These are phyloP conservation scores for Priocnemis perturbator DNA, from an alignment of 2,888 invertebrate species.

Conservation along the genomic window DNA sequence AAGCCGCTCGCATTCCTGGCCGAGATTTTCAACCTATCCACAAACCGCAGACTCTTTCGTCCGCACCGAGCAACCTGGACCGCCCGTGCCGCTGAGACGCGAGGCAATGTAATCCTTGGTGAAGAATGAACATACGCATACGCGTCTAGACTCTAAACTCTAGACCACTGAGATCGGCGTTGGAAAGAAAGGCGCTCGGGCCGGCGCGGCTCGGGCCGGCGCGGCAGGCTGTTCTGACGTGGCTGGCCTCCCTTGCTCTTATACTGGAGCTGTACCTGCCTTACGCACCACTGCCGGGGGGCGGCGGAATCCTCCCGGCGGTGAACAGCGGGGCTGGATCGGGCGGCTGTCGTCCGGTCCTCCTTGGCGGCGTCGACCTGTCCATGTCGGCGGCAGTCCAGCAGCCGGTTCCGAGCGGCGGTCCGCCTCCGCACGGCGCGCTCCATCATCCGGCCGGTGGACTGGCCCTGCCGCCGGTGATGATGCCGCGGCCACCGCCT, in stretches of 20 bases:
- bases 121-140: no score
- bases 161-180: no score
- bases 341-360: conserved; percentile 65
- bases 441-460: conserved; percentile 49
- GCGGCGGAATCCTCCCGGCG: conserved; percentile 74
- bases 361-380: conserved; percentile 69
- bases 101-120: no score
- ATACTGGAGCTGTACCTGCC: conserved; percentile 75
- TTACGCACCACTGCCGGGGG: conserved; percentile 75
- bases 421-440: conserved; percentile 56
- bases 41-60: no score
- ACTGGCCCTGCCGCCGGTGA: conserved; percentile 56
- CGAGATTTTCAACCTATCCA: no score
- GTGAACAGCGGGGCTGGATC: conserved; percentile 63
- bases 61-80: no score
- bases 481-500: conserved; percentile 64
- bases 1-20: no score
- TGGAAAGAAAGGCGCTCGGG: no score
- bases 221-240: conserved; percentile 14
- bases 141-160: no score
- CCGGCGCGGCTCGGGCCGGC: no score
- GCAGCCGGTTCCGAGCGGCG: conserved; percentile 61
- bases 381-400: conserved; percentile 74
- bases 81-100: no score
- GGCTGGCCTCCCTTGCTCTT: conserved; percentile 41